These are phyloP conservation scores for Triplophysa bombifrons DNA, from an alignment of 2,797 vertebrate genomes.

Conservation along the genomic window DNA sequence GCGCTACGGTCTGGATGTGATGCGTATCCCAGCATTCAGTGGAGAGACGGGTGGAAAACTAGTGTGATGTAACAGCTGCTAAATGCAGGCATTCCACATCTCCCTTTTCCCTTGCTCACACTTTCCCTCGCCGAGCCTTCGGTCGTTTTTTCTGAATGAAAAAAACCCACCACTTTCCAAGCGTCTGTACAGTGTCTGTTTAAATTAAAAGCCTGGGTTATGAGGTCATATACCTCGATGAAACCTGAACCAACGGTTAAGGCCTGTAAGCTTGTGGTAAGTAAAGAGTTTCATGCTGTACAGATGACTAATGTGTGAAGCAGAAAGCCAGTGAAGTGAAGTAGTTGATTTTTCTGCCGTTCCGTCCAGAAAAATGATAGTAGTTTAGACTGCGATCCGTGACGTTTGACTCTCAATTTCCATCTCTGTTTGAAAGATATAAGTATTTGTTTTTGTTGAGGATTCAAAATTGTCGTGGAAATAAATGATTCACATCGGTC, in stretches of 20 bases:
- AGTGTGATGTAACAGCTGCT: slow-evolving; percentile 71
- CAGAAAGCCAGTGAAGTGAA: not conserved
- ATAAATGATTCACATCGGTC: not conserved
- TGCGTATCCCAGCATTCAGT: slow-evolving; percentile 60
- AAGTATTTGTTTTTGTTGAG: too few species aligned
- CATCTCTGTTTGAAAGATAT: too few species aligned
- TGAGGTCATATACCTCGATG: slow-evolving; percentile 62
- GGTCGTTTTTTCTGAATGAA: slow-evolving; percentile 51
- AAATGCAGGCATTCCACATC: slow-evolving; percentile 66
- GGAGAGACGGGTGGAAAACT: slow-evolving; percentile 72
- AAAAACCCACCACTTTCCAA: slow-evolving; percentile 55
- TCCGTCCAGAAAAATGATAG: too few species aligned
- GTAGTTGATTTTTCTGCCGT: too few species aligned
- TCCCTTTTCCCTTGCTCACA: slow-evolving; percentile 60
- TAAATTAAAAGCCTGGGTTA: slow-evolving; percentile 61
- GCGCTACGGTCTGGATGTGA: slow-evolving; percentile 43
- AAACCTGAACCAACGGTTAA: slow-evolving; percentile 59
- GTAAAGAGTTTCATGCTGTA: slow-evolving; percentile 60
- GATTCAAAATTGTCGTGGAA: not conserved
- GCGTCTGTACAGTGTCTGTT: slow-evolving; percentile 55
- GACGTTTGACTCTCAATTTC: too few species aligned
- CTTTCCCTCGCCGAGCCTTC: slow-evolving; percentile 41
- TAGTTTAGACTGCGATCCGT: too few species aligned
- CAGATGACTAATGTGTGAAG: slow-evolving; percentile 43
- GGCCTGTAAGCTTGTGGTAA: slow-evolving; percentile 64